Base-by-base conservation (phyloP, 2,113 vertebrate genomes). In the Hippocampus guttulatus region DNA sequence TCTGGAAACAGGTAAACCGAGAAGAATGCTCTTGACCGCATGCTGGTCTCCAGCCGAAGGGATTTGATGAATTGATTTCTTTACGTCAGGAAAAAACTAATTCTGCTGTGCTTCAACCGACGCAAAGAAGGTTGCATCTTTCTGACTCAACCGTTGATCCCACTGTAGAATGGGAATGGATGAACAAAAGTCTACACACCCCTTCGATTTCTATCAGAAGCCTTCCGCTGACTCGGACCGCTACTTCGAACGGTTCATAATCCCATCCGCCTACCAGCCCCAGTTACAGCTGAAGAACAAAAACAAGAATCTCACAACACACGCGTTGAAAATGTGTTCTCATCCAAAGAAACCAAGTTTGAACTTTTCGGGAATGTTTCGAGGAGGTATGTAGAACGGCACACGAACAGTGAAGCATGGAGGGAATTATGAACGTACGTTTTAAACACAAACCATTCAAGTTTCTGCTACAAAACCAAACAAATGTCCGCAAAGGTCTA, bases 21-120 rank as follows among this genome's bases (percentile, higher is more conserved):
- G 54, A 70, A 69, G 30, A 81, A 74, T 63, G 75, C 66, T 61
- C 68, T 72, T 40, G 62, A 67, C 66, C 69, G 68, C 66, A 84
- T 65, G 69, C 0, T 18, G 47, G 70, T 60, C 60, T 33, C 67
- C 45, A 64, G 57, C 57, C 66, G 74, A 73, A 73, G 69, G 47
- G 67, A 68, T 81, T 81, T 47, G 5, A 61, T 33, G 6, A 25
- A 7, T 58, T 18, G 20, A 0, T 30, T 33, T 27, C 0, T 15
- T 33, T 9, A 20, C 0, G 6, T 30, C 58, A 2, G 27, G 16
- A 8, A 61, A 58, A 18, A 33, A 2, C 15, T 3, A 15, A 33
- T 61, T 61, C 58, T 61, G 30, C 58, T 55, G n/a, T 23, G n/a
- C n/a, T 55, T 55, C 21, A 30, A 33, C 5, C 25, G 23, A 61